These are phyloP conservation scores for Spodoptera litura DNA, from an alignment of 1,140 invertebrate genomes.

Conservation along the genomic window DNA sequence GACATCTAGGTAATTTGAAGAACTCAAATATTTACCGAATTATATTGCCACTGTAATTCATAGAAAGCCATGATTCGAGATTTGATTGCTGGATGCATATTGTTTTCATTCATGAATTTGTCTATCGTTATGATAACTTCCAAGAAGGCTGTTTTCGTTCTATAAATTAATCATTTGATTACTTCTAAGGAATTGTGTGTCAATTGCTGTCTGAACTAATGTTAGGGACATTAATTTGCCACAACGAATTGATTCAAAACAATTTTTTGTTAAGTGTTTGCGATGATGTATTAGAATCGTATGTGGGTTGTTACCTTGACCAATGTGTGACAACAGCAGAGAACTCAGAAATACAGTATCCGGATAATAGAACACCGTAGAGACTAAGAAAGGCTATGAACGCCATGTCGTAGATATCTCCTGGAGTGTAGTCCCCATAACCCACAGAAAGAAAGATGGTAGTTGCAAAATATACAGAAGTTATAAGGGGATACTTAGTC, in stretches of 20 bases:
- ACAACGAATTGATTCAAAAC: neutral
- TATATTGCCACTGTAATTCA: conserved; percentile 83
- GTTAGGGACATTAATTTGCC: neutral
- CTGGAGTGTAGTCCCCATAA: conserved; percentile 78
- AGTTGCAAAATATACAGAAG: conserved; percentile 78
- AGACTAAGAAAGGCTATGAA: conserved; percentile 77
- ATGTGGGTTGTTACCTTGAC: conserved; percentile 67
- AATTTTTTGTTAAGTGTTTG: conserved; percentile 16
- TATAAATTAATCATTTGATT: conserved; percentile 52
- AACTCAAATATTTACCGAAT: conserved; percentile 66
- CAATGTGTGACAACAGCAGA: conserved; percentile 80
- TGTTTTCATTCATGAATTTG: conserved; percentile 81
- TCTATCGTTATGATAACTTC: conserved; percentile 81
- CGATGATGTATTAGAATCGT: neutral
- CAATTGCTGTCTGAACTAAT: neutral
- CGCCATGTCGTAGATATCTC: conserved; percentile 76
- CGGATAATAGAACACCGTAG: conserved; percentile 77
- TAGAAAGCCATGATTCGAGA: conserved; percentile 82
- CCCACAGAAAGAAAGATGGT: conserved; percentile 74
- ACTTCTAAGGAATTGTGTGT: neutral
- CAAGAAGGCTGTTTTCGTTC: conserved; percentile 81
- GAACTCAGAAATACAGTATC: conserved; percentile 82
- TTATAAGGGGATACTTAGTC: conserved; percentile 69
- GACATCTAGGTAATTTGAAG: neutral
- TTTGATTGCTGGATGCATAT: conserved; percentile 79